Conservation (phyloP, 1,140 invertebrate species). For the Daktulosphaira vitifoliae region DNA sequence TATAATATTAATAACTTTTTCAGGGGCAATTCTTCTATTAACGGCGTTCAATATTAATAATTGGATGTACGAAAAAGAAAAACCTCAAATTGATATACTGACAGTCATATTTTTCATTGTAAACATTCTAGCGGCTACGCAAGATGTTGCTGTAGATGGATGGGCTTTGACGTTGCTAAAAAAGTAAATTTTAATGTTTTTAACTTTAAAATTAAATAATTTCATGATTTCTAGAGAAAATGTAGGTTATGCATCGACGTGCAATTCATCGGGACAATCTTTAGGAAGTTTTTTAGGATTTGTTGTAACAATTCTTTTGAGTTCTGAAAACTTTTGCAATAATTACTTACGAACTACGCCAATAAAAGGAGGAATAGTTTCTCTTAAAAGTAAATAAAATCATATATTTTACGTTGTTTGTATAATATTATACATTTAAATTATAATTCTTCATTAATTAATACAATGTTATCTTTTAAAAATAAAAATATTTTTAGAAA, state of each 20-base stretch:
- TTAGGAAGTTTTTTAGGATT: slow-evolving; percentile 96
- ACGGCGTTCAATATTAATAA: slow-evolving; percentile 40
- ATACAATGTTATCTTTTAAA: neutral
- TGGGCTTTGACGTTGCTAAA: slow-evolving; percentile 99
- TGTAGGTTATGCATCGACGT: slow-evolving; percentile 97
- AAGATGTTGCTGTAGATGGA: slow-evolving; percentile 99
- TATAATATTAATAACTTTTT: no score
- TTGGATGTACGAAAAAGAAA: slow-evolving; percentile 38
- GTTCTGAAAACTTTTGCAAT: slow-evolving; percentile 94
- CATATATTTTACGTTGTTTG: no score
- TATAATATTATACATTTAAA: neutral
- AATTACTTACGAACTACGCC: slow-evolving; percentile 71
- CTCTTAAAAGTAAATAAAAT: slow-evolving; percentile 58
- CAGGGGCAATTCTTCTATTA: neutral
- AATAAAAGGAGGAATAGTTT: slow-evolving; percentile 64
- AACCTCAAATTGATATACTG: slow-evolving; percentile 71
- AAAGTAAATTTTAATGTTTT: slow-evolving; percentile 50
- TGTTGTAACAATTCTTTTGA: slow-evolving; percentile 90
- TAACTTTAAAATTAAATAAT: neutral
- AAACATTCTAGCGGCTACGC: slow-evolving; percentile 96
- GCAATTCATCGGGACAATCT: slow-evolving; percentile 96
- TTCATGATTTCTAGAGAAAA: slow-evolving; percentile 52
- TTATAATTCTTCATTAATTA: neutral
- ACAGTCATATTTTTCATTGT: slow-evolving; percentile 82
- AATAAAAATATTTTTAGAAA: neutral